Evolutionary conservation across 2,113 vertebrate species (phyloP), one percentile per base, ranked within the genome.

Genomic region (Cyanistes caeruleus): DNA sequence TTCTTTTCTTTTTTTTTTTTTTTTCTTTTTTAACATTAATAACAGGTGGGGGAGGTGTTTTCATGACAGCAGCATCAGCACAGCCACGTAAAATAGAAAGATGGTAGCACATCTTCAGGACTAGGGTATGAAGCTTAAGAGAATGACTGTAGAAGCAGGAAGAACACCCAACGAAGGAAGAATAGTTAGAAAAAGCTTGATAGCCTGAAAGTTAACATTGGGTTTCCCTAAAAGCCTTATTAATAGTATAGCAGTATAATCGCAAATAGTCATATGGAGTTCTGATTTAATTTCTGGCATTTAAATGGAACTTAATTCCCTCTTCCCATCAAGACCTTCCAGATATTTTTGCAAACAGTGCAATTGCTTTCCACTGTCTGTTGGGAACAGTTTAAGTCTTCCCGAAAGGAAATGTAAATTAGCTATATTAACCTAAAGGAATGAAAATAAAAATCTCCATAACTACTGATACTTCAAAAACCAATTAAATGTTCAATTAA

Each of bases 351-450:
- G 53, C 46, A 75, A 93, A 44, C 19, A 68, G 16, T 37, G 11
- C 30, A 80, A 62, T 49, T 68, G 55, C 22, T 60, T 92, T 89
- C 33, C 35, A 59, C 48, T 33, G 5, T 72, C 72, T 65, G 22
- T 73, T 90, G 11, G 46, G 52, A 94, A 91, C 39, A 91, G 44
- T 51, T 90, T 89, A 90, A 81, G 89, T 68, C 76, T 87, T 72
- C 80, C 59, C 11, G 9, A 95, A 96, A 88, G 62, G 56, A 91
- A 94, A 89, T 2, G 7, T 27, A 69, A 95, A 89, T 73, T 31
- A 80, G 43, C 33, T 93, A 22, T 69, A 83, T 76, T 84, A 78
- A 87, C 63, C 41, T 88, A 89, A 93, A 70, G 43, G 80, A 96
- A 94, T 41, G 44, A 92, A 89, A 53, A 81, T 49, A 60, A 52